phyloP scores from a whole-genome alignment of 2,888 invertebrate genomes.

The Stramonita haemastoma region DNA sequence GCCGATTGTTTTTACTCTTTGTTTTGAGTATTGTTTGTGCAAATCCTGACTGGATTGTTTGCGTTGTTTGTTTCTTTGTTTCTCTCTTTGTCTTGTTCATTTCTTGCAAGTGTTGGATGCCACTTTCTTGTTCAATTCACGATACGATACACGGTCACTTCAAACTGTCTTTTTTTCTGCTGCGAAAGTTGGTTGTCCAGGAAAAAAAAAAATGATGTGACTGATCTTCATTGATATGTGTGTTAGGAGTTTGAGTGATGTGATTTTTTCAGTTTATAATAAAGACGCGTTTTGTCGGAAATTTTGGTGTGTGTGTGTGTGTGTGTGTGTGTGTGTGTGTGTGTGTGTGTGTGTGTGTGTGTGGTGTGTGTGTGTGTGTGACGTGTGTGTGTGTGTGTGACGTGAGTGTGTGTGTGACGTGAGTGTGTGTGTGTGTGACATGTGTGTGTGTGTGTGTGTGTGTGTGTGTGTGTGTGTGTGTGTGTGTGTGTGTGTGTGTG shows the following conservation, averaged over 20 bases:
- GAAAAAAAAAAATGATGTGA: neutral
- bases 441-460: constrained; percentile 10
- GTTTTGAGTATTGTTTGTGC: too few species aligned
- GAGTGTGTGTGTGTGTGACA: constrained; percentile 19
- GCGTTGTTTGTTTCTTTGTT: too few species aligned
- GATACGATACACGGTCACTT: too few species aligned
- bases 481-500: neutral
- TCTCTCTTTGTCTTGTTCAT: too few species aligned
- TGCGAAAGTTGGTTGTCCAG: too few species aligned
- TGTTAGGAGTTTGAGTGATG: neutral
- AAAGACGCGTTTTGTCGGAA: neutral
- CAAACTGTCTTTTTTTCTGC: too few species aligned
- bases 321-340: constrained; percentile 22
- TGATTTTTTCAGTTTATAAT: neutral
- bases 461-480: neutral
- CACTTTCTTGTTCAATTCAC: too few species aligned
- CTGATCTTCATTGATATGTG: neutral
- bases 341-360: constrained; percentile 7
- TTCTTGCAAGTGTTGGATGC: too few species aligned
- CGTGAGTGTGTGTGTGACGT: neutral
- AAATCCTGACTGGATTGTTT: too few species aligned
- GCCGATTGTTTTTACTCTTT: too few species aligned
- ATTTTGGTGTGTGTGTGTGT: neutral
- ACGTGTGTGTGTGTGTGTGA: too few species aligned
- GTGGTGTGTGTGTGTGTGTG: neutral